Evolutionary conservation across 2,113 vertebrate genomes (phyloP).

Genomic region (Phoxinus phoxinus): DNA sequence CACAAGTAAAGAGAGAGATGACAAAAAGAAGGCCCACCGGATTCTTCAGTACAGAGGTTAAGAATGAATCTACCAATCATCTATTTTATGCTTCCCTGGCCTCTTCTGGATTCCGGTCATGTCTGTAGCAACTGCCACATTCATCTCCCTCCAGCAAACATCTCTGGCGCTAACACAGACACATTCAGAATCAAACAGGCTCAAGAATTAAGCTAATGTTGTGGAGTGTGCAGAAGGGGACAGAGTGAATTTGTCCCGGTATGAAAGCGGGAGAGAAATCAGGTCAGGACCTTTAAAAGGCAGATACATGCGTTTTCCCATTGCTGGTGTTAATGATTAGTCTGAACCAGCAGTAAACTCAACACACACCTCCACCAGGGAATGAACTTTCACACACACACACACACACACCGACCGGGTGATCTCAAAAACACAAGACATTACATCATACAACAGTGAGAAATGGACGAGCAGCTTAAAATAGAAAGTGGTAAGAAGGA

Average conservation of each 20-base stretch:
- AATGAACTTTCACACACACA: constrained; percentile 27
- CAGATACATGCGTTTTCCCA: neutral
- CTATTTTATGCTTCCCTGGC: constrained; percentile 34
- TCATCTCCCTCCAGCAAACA: constrained; percentile 55
- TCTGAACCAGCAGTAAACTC: neutral
- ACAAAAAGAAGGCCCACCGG: constrained; percentile 50
- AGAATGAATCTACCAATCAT: constrained; percentile 45
- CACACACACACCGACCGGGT: neutral
- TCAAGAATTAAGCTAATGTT: constrained; percentile 30
- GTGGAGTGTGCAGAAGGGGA: constrained; percentile 17
- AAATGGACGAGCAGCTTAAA: neutral
- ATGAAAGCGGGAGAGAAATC: constrained; percentile 45
- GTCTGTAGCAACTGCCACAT: constrained; percentile 33
- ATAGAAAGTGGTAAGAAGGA: constrained; percentile 27
- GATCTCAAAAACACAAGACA: constrained; percentile 22
- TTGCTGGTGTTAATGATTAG: constrained; percentile 45
- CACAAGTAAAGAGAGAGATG: constrained; percentile 65
- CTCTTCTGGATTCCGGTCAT: neutral
- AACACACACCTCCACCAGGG: constrained; percentile 1
- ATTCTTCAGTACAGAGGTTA: constrained; percentile 63
- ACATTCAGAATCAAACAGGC: neutral
- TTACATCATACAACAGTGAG: constrained; percentile 18
- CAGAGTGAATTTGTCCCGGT: constrained; percentile 23
- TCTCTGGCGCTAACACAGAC: constrained; percentile 25
- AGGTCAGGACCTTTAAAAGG: constrained; percentile 29